These are phyloP conservation scores for Conomelus anceps DNA, from an alignment of 2,888 invertebrate genomes.

Conservation along the genomic window DNA sequence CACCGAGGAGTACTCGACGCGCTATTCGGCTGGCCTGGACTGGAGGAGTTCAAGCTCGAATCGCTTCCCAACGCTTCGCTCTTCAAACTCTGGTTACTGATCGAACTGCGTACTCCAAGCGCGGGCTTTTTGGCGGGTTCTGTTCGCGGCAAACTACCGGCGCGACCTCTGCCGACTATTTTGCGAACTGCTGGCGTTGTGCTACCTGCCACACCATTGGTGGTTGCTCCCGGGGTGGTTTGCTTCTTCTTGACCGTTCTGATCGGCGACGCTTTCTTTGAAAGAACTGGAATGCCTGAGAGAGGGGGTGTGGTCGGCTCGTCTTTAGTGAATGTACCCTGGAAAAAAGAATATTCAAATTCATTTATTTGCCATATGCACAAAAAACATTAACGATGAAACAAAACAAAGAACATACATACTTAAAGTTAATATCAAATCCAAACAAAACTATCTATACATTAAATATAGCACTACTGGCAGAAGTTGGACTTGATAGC, in stretches of 20 bases:
- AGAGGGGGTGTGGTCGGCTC: constrained; percentile 45
- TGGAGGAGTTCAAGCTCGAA: constrained; percentile 44
- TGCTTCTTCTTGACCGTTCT: constrained; percentile 20
- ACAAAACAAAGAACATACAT: not conserved
- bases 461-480: too few species aligned
- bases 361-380: too few species aligned
- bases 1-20: constrained; percentile 45
- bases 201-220: not conserved
- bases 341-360: constrained; percentile 38
- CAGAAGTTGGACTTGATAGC: too few species aligned
- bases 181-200: constrained; percentile 27
- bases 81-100: constrained; percentile 36
- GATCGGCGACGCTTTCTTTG: constrained; percentile 17
- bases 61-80: constrained; percentile 27
- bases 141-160: constrained; percentile 30
- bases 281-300: constrained; percentile 32
- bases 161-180: constrained; percentile 30
- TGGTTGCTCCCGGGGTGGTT: not conserved
- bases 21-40: constrained; percentile 34
- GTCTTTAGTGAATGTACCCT: constrained; percentile 89
- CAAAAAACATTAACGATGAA: not conserved
- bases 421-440: too few species aligned
- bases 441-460: too few species aligned
- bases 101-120: constrained; percentile 32
- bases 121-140: constrained; percentile 26